Base-by-base conservation (phyloP, 1,140 invertebrate genomes). In the Aphelinus atriplicis region DNA sequence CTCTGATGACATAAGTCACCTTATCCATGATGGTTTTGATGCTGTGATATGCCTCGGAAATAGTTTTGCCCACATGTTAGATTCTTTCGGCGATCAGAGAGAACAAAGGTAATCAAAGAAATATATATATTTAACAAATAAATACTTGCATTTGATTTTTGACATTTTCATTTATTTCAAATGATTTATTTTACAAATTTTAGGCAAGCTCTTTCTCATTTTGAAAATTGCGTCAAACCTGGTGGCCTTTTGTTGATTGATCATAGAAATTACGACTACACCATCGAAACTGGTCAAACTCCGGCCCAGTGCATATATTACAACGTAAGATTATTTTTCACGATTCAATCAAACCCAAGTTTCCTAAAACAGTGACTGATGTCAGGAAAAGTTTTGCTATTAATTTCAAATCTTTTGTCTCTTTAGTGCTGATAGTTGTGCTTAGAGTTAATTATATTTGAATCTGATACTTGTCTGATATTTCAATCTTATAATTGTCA, bases 11-110 rank as follows among this genome's bases (percentile, higher is more conserved):
- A 91, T 94, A 45, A 83, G 89, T 51, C 81, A 90, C 3, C 84
- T 93, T 43, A 84, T 92, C 7, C 89, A 88, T 0, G 89, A 89
- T 9, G 90, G 91, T 51, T 95, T 95, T 80, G 94, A 95, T 84
- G 94, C 93, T 0, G 93, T 96, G 1, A 94, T 96, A 77, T 96
- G 95, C 81, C 88, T 96, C 53, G 95, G 95, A 71, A 97, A 97
- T 83, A 96, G 95, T 7, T 97, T 96, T 85, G 94, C 95, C 62
- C 95, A 96, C 87, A 90, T 97, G 77, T 90, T 94, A 58, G 95
- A 96, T 81, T 90, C 90, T 58, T 91, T 87, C 78, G 94, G 93
- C 1, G 93, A 95, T 86, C 93, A 95, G 84, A 87, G 91, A 7
- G 92, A 94, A 75, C 94, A 95, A 86, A 94, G 90, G 89, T 93